Base-by-base conservation (phyloP, 1,140 invertebrate genomes). In the Pemphigus obesinymphae region DNA sequence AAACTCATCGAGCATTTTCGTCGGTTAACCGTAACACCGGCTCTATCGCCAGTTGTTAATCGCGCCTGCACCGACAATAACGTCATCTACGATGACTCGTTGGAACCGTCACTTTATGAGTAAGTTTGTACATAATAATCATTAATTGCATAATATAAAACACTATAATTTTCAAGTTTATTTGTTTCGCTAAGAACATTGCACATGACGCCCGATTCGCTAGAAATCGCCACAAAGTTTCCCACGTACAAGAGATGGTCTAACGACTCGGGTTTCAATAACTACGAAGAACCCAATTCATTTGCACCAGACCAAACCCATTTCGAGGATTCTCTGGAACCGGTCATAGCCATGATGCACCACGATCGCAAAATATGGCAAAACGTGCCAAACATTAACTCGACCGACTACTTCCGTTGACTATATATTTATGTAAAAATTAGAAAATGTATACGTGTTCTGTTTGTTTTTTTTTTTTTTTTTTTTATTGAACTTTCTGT, bases 341-440 rank as follows among this genome's bases (percentile, higher is more conserved):
- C 76, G 8, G 76, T 63, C 53, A 20, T 80, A 31, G 40, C 55
- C 23, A 80, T 63, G 76, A 80, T 80, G 23, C 34, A 80, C 15
- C 76, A 45, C 10, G 76, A 80, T 31, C 76, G 76, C 8, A 80
- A 80, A 31, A 80, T 80, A 80, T 80, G 76, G 76, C 55, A 80
- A 45, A 80, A 80, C 53, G 76, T 80, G 55, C 76, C 76, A 17
- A 80, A 63, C 26, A 80, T 80, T 13, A 80, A 61, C 37, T 80
- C 76, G 0, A 45, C 37, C 37, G 55, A 61, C 23, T 80, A 80
- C 23, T 80, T 80, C 23, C 76, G 55, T 63, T 80, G 37, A 80
- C 50, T 13, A 7, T 73, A 70, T n/a, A n/a, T n/a, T n/a, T 29
- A 17, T 43, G 20, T 70, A 26, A 43, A 40, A 5, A 70, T 43